Evolutionary conservation across 2,113 vertebrate species (phyloP), one percentile per base, ranked within the genome.

Genomic region (Ameiurus melas): DNA sequence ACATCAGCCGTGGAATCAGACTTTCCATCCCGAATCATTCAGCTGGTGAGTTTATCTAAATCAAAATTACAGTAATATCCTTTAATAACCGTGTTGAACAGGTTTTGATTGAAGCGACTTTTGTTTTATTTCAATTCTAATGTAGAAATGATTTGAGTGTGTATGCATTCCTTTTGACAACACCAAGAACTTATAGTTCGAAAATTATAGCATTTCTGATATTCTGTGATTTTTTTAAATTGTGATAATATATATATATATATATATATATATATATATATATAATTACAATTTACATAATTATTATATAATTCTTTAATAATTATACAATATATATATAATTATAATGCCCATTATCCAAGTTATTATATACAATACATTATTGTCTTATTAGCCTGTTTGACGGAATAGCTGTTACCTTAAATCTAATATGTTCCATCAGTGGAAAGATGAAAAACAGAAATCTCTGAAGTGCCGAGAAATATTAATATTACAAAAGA

Each of bases 1-100:
- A n/a, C n/a, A n/a, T n/a, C n/a, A n/a, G n/a, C n/a, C n/a, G n/a
- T n/a, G n/a, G n/a, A n/a, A n/a, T n/a, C 51, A 92, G 58, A 83
- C 80, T 89, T 80, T 5, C 60, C 77, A 80, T 13, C 60, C 58
- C 12, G 20, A 16, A n/a, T 55, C 25, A 71, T 12, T 6, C 39
- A 27, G 39, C 8, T 57, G 86, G 88, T 89, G 60, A 86, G 86
- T 79, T 19, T 85, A 55, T 36, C 14, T 58, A 39, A 14, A 27
- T 0, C 6, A 27, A 27, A 79, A 7, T n/a, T 27, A 9, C 3
- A 10, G 10, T 47, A 75, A 39, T 43, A 25, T 77, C 4, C 39
- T 77, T 5, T 43, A 77, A 25, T 22, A 68, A 3, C 25, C 4
- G 0, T 33, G n/a, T 33, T 70, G n/a, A 70, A 30, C n/a, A 33